Conservation (phyloP, 2,888 invertebrate genomes). For the Urechis unicinctus region DNA sequence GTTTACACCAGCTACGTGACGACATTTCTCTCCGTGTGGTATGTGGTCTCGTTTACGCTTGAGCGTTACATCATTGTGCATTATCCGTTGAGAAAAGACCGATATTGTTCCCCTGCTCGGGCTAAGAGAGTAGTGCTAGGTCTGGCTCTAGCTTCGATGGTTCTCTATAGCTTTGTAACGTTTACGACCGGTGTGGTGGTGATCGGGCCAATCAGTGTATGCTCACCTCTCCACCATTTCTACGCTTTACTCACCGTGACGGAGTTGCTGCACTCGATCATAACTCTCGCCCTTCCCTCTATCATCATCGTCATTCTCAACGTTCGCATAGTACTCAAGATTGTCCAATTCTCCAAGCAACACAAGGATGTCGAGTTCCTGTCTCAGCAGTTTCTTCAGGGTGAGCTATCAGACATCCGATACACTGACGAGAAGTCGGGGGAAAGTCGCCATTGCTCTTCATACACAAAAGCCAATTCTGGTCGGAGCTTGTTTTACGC, state of each 20-base stretch:
- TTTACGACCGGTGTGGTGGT: slow-evolving; percentile 19
- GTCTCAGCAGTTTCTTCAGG: no score
- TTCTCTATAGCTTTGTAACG: slow-evolving; percentile 32
- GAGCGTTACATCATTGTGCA: slow-evolving; percentile 18
- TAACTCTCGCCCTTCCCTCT: not conserved
- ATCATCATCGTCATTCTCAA: not conserved
- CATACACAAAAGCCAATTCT: no score
- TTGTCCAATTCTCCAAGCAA: no score
- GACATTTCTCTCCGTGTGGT: slow-evolving; percentile 18
- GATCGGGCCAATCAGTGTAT: not conserved
- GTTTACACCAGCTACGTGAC: slow-evolving; percentile 15
- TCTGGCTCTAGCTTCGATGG: slow-evolving; percentile 26
- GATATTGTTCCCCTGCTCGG: slow-evolving; percentile 33
- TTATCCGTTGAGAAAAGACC: slow-evolving; percentile 11
- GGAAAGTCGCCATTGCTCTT: no score
- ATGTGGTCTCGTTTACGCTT: slow-evolving; percentile 16
- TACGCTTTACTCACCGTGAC: not conserved
- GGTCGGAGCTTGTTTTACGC: no score
- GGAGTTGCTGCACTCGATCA: not conserved
- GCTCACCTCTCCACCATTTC: not conserved
- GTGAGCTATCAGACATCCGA: no score
- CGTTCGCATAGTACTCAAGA: not conserved
- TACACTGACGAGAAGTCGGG: no score
- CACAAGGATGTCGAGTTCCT: no score
- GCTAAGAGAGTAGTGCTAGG: slow-evolving; percentile 36